Percentiles rank a stretch among this genome's conserved stretches.
Conservation (phyloP, 2,113 vertebrate genomes). For the Nestor notabilis region DNA sequence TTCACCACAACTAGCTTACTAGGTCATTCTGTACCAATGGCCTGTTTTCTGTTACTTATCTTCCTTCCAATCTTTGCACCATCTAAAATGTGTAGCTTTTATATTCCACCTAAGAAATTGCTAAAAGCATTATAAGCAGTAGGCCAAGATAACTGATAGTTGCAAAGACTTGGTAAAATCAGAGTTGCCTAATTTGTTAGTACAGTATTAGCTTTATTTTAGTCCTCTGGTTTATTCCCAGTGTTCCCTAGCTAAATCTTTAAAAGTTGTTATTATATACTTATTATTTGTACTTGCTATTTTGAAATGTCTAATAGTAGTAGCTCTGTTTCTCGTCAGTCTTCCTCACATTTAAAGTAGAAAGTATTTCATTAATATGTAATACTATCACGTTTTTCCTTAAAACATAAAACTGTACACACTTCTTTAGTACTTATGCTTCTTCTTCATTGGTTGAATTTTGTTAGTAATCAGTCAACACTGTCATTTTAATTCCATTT, state of each 20-base stretch:
- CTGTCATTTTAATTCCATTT: background rate
- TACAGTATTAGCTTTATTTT: background rate
- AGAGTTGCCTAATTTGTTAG: background rate
- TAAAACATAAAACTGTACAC: background rate
- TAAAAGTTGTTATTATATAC: background rate
- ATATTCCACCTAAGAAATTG: background rate
- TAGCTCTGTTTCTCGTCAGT: background rate
- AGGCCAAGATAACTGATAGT: background rate
- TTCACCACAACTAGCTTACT: constrained; percentile 46
- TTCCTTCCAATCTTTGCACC: background rate
- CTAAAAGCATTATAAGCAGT: background rate
- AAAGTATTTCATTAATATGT: background rate
- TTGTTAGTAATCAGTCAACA: background rate
- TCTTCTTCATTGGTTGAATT: background rate
- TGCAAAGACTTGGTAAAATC: background rate
- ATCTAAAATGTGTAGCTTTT: background rate
- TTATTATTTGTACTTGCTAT: background rate
- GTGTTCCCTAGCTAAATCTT: background rate
- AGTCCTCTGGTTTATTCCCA: background rate
- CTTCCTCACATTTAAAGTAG: background rate
- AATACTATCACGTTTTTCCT: background rate
- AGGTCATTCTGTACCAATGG: background rate
- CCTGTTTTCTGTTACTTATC: background rate
- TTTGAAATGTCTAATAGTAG: background rate
- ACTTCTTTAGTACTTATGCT: background rate